Conservation (phyloP, 2,797 vertebrate species). For the Macrochelys suwanniensis region DNA sequence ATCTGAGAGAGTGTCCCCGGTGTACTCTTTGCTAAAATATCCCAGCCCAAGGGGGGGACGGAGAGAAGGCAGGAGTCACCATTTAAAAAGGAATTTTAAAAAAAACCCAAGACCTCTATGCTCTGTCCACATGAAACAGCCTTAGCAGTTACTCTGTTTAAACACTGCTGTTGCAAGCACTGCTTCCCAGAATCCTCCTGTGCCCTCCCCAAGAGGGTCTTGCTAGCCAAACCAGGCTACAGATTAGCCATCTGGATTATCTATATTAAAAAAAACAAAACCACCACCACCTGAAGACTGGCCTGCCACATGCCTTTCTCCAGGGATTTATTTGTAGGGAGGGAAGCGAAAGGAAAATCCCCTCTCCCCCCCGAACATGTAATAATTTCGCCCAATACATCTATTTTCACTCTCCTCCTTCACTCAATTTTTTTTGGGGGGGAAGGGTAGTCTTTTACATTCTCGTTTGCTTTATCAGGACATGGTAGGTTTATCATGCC, state of each 20-base stretch:
- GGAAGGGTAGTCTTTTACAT: accelerated
- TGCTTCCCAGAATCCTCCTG: slow-evolving; percentile 4
- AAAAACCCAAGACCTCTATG: slow-evolving; percentile 59
- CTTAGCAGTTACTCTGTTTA: slow-evolving; percentile 37
- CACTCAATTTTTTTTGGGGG: background rate
- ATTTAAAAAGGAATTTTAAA: slow-evolving; percentile 40
- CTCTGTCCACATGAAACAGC: slow-evolving; percentile 18
- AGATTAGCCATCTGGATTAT: slow-evolving; percentile 58
- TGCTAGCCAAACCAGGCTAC: slow-evolving; percentile 47
- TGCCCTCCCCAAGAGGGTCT: background rate
- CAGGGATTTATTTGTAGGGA: background rate
- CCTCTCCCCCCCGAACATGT: background rate
- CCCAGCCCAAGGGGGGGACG: background rate
- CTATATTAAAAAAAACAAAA: background rate
- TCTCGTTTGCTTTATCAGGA: background rate
- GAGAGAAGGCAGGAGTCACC: slow-evolving; percentile 42
- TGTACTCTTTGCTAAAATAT: background rate
- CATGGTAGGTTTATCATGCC: accelerated
- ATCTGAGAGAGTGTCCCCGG: background rate
- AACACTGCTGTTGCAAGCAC: background rate
- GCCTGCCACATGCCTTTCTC: slow-evolving; percentile 13
- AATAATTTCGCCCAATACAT: background rate
- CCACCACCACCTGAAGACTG: background rate
- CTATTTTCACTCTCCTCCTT: background rate
- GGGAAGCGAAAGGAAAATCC: background rate